Evolutionary conservation across 2,888 invertebrate species (phyloP), one percentile per base, ranked within the genome.

Genomic region (Carabus problematicus): DNA sequence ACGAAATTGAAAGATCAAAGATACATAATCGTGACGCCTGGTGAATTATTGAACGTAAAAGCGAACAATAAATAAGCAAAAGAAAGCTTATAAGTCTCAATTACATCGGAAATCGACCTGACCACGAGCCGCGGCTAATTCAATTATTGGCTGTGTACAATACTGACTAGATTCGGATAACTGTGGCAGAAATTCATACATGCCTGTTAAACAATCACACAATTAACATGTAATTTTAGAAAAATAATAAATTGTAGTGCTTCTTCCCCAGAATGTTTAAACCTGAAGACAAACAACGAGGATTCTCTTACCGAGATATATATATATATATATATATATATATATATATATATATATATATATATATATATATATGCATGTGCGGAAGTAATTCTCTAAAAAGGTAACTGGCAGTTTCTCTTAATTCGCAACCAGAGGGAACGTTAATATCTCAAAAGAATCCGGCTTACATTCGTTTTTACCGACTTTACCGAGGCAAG

Each of bases 71-170:
- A 69, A 69, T 69, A 62, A 69, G 47, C 55, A 54, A 61, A 69
- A 55, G 62, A 69, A 61, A 69, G 69, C 67, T 75, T 73, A 74
- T 75, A 78, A 77, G 76, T 78, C 77, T 77, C 76, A 77, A 77
- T 78, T 78, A 77, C 75, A 69, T 55, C 40, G 67, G 60, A 52
- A 54, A 49, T 59, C 12, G 59, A 40, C 29, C 75, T 74, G 74
- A 75, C 75, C 74, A 72, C 71, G 75, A 73, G 73, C 74, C 75
- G 73, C 72, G 72, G 64, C 73, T 75, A 75, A 75, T 75, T 73
- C 74, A 75, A 75, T 76, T 75, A 29, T 29, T 29, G 29, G 29
- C 29, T 29, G 29, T 29, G 29, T 69, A 69, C 70, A 69, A 70
- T 72, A 71, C 70, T 67, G 58, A 63, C 66, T 71, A 73, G 72